These are phyloP conservation scores for Nemoura dubitans DNA, from an alignment of 2,888 invertebrate species.

Conservation along the genomic window DNA sequence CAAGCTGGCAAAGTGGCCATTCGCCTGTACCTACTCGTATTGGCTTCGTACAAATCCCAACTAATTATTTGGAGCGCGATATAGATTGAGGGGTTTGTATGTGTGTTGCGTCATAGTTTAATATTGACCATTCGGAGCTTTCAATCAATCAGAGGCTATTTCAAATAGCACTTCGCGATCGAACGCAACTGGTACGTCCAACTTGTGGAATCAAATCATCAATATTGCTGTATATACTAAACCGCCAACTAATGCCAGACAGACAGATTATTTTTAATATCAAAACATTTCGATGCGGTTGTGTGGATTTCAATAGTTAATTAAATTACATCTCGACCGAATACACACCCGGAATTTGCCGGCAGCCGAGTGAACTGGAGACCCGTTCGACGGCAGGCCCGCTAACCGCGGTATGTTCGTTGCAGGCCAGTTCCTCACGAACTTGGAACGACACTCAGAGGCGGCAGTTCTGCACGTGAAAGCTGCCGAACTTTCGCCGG, in stretches of 20 bases:
- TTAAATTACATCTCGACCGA: background rate
- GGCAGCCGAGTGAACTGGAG: too few species aligned
- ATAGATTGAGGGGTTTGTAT: background rate
- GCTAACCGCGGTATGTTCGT: constrained; percentile 42
- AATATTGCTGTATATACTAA: background rate
- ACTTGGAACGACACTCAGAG: constrained; percentile 80
- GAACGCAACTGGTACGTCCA: background rate
- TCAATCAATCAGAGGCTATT: background rate
- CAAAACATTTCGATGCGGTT: too few species aligned
- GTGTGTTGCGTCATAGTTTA: background rate
- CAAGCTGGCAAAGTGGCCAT: too few species aligned
- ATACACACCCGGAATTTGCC: too few species aligned
- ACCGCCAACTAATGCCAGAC: background rate
- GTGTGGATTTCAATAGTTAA: too few species aligned
- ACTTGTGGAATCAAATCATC: background rate
- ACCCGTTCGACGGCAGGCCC: too few species aligned
- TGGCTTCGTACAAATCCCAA: background rate
- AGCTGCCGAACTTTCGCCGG: constrained; percentile 80
- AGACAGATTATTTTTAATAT: background rate
- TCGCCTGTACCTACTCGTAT: too few species aligned
- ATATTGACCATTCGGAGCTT: background rate
- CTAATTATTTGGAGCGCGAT: background rate
- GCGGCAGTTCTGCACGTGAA: constrained; percentile 82
- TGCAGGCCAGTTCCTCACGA: constrained; percentile 87
- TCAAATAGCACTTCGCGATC: background rate